These are phyloP conservation scores for Lasioglossum pauxillum DNA, from an alignment of 2,888 invertebrate species.

Conservation along the genomic window DNA sequence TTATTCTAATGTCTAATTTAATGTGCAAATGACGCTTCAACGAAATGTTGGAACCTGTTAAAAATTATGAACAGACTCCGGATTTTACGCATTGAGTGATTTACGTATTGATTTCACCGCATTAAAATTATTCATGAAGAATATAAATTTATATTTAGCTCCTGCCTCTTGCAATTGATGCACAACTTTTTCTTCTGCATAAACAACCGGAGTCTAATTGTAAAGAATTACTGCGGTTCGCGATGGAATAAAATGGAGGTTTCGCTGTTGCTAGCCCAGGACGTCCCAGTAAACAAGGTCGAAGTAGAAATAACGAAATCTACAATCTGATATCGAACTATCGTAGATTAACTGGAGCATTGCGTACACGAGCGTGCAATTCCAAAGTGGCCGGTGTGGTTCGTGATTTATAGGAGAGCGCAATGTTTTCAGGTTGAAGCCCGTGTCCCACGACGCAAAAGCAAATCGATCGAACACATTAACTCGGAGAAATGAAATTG, in stretches of 20 bases:
- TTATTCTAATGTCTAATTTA: no score
- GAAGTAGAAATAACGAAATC: neutral
- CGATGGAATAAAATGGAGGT: neutral
- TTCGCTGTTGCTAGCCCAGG: neutral
- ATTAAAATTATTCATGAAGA: no score
- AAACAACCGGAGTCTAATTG: no score
- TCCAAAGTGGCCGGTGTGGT: neutral
- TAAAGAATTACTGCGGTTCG: neutral
- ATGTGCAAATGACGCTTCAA: no score
- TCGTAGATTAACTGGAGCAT: neutral
- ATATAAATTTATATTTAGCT: no score
- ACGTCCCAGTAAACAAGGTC: neutral
- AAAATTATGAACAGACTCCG: no score
- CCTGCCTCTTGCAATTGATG: no score
- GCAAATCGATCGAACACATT: slow-evolving; percentile 48
- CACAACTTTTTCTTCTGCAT: no score
- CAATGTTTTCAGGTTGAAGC: neutral
- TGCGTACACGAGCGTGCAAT: neutral
- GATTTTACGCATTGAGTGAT: no score
- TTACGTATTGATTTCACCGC: no score
- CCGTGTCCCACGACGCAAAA: slow-evolving; percentile 29
- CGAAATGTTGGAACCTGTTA: no score
- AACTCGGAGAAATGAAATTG: slow-evolving; percentile 47
- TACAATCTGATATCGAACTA: neutral
- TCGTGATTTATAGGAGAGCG: neutral